Base-by-base conservation (phyloP, 2,888 invertebrate genomes). In the Pheosia gnoma region DNA sequence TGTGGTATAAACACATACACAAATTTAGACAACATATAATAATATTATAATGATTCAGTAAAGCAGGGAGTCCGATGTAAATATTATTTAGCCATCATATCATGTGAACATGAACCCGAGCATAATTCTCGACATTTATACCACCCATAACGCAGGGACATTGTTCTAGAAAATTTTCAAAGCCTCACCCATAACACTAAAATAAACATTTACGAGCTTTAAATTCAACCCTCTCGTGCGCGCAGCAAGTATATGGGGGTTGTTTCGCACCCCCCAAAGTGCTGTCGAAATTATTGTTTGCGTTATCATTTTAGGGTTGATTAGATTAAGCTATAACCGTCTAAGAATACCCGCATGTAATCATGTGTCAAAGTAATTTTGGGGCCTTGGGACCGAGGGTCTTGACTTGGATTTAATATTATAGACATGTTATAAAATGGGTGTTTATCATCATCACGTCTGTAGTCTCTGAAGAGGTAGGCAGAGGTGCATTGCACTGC, bases 131-230 rank as follows among this genome's bases (percentile, higher is more conserved):
- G 39, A 68, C 68, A 60, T 58, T 68, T 71, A 63, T 72, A 59
- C 51, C 67, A 62, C 11, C 52, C 65, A 59, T 72, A 65, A 68
- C 69, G 59, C 69, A 59, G 66, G 25, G 61, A 53, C 60, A 51
- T 58, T 60, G 68, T 65, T 68, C 54, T 58, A 65, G 58, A 68
- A 65, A 72, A 68, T 68, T 62, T 53, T 49, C 58, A 59, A 10
- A 53, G 57, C 47, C 64, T 64, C 72, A 58, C 62, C 59, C 57
- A 72, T 75, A 75, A 72, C 75, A 58, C 61, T 75, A 45, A 67
- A 69, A 72, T 73, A 73, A 73, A 74, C 58, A 70, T 75, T 74
- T 70, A 75, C 65, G 73, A 70, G 61, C 57, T 75, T 74, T 61
- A 75, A 73, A 73, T 68, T 65, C 70, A 70, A 66, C 71, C 68